Base-by-base conservation (phyloP, 2,888 invertebrate species). In the Tupiocoris notatus region DNA sequence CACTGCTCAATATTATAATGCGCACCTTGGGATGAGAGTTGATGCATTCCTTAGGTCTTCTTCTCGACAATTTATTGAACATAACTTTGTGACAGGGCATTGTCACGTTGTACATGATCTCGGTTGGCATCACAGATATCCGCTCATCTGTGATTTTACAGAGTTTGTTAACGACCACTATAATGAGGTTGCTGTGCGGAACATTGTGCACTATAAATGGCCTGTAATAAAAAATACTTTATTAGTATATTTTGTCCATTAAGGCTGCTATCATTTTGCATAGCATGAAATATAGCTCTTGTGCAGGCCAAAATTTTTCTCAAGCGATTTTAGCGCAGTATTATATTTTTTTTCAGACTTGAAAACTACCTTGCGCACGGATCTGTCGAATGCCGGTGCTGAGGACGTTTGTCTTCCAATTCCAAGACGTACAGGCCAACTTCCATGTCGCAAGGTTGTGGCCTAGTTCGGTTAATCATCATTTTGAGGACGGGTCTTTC, bases 401-500 rank as follows among this genome's bases (percentile, higher is more conserved):
- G 25, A 24, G 17, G 9, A 1, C 54, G 58, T 76, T 67, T 78
- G 58, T 57, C 65, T 20, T 82, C 82, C 64, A 85, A 78, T 1
- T 83, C 82, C 63, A 85, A 79, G 1, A 84, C 81, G 81, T 86
- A 88, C 25, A 88, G 82, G 66, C 85, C 83, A 7, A 87, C 86
- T 83, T 92, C 90, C 83, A 93, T 88, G 83, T 95, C 95, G 83
- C 95, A 96, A 2, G 94, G 92, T 75, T 92, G 91, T 0, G 93
- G 93, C 62, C 91, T 87, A 0, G 95, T 95, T 82, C 93, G 87
- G 80, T 90, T 91, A 81, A 93, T 89, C 67, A 89, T 85, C 0
- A 92, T 88, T 7, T 88, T 84, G 78, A 88, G 88, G 80, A 91
- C 89, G 7, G 70, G 77, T 59, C 75, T 78, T 86, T 83, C 79